Percentiles rank a stretch among this genome's conserved stretches.
phyloP scores from a whole-genome alignment of 2,888 invertebrate genomes.

The Carabus problematicus region DNA sequence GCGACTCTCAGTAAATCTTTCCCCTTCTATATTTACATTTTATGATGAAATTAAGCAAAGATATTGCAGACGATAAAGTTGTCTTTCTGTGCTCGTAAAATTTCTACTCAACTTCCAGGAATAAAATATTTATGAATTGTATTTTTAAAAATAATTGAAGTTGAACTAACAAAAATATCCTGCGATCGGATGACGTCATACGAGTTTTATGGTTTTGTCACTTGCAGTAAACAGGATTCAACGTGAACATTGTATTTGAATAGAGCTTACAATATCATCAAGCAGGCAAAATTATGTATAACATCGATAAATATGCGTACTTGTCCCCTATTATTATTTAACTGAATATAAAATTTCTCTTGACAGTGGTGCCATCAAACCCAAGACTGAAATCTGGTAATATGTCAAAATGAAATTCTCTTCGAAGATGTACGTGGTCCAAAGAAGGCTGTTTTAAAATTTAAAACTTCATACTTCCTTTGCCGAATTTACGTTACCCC shows the following conservation, averaged over 20 bases:
- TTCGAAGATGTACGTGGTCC: too few species aligned
- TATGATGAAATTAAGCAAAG: constrained; percentile 41
- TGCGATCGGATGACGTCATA: not conserved
- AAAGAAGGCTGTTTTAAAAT: constrained; percentile 17
- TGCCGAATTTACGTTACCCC: too few species aligned
- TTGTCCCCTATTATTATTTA: too few species aligned
- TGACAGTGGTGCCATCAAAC: too few species aligned
- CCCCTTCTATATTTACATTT: constrained; percentile 40
- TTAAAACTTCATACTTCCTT: constrained; percentile 31
- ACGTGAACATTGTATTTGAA: too few species aligned
- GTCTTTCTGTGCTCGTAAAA: constrained; percentile 40
- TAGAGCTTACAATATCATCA: too few species aligned
- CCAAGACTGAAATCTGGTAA: too few species aligned
- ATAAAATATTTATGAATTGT: constrained; percentile 40
- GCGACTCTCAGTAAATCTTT: constrained; percentile 13
- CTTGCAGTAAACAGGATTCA: not conserved
- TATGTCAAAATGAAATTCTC: too few species aligned
- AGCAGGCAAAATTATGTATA: too few species aligned
- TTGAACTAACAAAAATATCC: not conserved
- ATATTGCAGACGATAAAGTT: constrained; percentile 41
- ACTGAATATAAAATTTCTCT: too few species aligned
- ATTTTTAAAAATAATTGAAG: constrained; percentile 36
- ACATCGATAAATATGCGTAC: too few species aligned
- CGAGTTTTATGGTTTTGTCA: not conserved
- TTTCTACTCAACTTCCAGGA: constrained; percentile 12